Base-by-base conservation (phyloP, 2,797 vertebrate genomes). In the Sebastes itinus region DNA sequence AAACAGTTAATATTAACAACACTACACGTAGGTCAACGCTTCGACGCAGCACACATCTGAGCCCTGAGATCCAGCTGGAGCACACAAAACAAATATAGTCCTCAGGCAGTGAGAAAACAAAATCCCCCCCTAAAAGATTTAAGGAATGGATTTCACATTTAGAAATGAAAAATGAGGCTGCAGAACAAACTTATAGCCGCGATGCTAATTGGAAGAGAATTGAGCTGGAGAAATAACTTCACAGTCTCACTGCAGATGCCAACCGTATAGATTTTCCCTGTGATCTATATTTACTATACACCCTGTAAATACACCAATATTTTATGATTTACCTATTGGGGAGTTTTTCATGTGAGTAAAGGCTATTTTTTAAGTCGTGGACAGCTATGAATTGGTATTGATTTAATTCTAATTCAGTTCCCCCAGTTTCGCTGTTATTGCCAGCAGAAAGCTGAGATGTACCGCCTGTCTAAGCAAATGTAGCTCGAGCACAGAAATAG, bases 311-410 rank as follows among this genome's bases (percentile, higher is more conserved):
- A 93, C 76, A 89, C 77, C 89, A 67, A 92, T 95, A 92, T 94
- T 93, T 95, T 94, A 91, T 93, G 89, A 95, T 96, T 95, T 94
- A 94, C 94, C 92, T 92, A 90, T 92, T 28, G 76, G 77, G 12
- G 80, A 82, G 81, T 83, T 92, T 94, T 91, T 86, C 82, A 72
- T 89, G 66, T 77, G 72, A 89, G 83, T 79, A 89, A 85, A 86
- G 75, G 84, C 81, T 78, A 92, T 95, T 94, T 93, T 92, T 90
- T 87, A 87, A 87, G 73, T 82, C 20, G 33, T 27, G 64, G 92
- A 94, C 93, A 94, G 89, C 89, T 85, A 88, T 92, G 91, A 93
- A 94, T 93, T 93, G 92, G 61, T 94, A 95, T 95, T 91, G 95
- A 95, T 94, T 93, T 28, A 86, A 90, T 92, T 95, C 83, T 92